These are phyloP conservation scores for Drosophila leonis DNA, from an alignment of 2,888 invertebrate genomes.

Conservation along the genomic window DNA sequence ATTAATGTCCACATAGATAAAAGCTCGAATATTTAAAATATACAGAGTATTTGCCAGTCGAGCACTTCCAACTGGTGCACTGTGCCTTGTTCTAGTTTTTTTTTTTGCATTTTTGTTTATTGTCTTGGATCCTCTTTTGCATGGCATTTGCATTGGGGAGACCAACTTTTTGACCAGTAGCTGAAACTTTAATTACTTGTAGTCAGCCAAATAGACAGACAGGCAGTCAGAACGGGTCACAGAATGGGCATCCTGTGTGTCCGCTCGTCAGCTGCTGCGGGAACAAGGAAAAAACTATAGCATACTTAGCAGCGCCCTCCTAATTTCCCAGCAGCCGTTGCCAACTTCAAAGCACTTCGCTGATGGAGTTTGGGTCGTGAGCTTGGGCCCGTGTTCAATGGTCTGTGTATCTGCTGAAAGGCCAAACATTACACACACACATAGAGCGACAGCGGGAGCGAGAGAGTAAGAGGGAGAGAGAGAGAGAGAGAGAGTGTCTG, in stretches of 20 bases:
- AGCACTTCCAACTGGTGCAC: too few species aligned
- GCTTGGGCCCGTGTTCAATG: conserved; percentile 34
- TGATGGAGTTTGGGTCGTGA: background rate
- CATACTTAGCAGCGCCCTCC: conserved; percentile 18
- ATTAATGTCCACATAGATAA: too few species aligned
- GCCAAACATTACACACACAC: conserved; percentile 3
- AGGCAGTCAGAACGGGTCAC: background rate
- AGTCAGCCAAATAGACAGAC: conserved; percentile 9
- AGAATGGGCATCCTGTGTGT: background rate
- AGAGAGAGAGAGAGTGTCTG: background rate
- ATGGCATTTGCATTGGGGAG: background rate
- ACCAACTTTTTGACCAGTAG: conserved; percentile 33
- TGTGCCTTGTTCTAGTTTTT: background rate
- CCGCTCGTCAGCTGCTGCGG: conserved; percentile 14
- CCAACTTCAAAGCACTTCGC: conserved; percentile 49
- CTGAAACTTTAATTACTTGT: conserved; percentile 45
- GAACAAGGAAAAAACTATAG: conserved; percentile 12
- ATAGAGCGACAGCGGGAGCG: background rate
- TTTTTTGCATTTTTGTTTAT: conserved; percentile 32
- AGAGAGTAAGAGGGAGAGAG: too few species aligned
- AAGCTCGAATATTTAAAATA: too few species aligned
- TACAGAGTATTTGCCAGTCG: too few species aligned
- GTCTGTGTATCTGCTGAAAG: conserved; percentile 30
- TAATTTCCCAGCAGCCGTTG: conserved; percentile 3
- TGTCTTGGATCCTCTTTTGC: conserved; percentile 21